Conservation (phyloP, 2,797 vertebrate genomes). For the Falco naumanni region DNA sequence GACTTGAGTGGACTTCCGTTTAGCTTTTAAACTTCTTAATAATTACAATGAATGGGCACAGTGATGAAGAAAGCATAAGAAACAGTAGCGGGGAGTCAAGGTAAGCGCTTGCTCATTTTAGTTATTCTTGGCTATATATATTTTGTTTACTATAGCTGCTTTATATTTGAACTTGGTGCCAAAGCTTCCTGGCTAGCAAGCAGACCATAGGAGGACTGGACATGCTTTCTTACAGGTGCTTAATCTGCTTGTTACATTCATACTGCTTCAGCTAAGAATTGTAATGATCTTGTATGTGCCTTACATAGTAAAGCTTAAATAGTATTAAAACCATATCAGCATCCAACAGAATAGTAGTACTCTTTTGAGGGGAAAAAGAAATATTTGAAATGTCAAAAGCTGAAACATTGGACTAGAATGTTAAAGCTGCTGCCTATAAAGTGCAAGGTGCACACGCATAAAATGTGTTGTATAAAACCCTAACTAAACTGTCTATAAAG, state of each 20-base stretch:
- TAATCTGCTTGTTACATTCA: background rate
- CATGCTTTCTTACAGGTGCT: background rate
- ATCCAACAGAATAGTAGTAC: background rate
- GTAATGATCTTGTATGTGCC: background rate
- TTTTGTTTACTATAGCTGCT: background rate
- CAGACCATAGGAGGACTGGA: background rate
- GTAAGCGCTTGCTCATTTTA: constrained; percentile 73
- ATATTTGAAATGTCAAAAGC: background rate
- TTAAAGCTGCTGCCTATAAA: background rate
- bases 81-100: constrained; percentile 97
- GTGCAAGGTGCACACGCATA: background rate
- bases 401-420: background rate
- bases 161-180: background rate
- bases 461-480: background rate
- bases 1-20: constrained; percentile 72
- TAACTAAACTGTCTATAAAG: background rate
- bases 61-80: constrained; percentile 94
- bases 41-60: constrained; percentile 95
- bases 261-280: background rate
- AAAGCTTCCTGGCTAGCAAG: background rate
- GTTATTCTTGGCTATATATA: background rate
- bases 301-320: background rate
- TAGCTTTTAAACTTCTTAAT: constrained; percentile 73
- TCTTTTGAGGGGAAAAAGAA: background rate
- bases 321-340: background rate